phyloP scores from a whole-genome alignment of 2,888 invertebrate genomes.

The Ypsolopha sequella region DNA sequence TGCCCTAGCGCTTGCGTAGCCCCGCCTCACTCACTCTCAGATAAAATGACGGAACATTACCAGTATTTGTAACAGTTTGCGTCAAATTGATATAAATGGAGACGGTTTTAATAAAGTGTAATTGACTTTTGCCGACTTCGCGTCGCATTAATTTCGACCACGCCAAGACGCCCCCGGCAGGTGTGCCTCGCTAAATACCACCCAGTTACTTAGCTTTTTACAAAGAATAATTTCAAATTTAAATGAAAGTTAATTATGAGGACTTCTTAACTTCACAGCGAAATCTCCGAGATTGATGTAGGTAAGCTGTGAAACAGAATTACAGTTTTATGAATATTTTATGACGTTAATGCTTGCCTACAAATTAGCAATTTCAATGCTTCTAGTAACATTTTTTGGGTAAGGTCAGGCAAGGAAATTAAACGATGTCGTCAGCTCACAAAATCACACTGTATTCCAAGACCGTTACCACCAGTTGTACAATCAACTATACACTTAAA shows the following conservation, averaged over 20 bases:
- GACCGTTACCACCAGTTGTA: no score
- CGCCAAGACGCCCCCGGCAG: slow-evolving; percentile 65
- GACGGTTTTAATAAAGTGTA: slow-evolving; percentile 71
- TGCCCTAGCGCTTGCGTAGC: slow-evolving; percentile 61
- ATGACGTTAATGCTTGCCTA: slow-evolving; percentile 6
- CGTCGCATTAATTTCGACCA: slow-evolving; percentile 68
- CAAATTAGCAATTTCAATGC: no score
- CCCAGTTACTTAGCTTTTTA: slow-evolving; percentile 50
- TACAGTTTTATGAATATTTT: slow-evolving; percentile 15
- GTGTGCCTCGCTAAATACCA: slow-evolving; percentile 59
- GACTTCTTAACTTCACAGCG: slow-evolving; percentile 43
- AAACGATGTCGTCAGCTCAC: no score
- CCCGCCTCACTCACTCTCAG: slow-evolving; percentile 48
- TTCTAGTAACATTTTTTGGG: no score
- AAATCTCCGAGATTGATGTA: slow-evolving; percentile 26
- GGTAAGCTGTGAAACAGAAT: not conserved
- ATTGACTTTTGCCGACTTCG: slow-evolving; percentile 70
- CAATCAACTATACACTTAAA: no score
- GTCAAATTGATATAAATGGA: slow-evolving; percentile 72
- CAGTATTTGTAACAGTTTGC: slow-evolving; percentile 72
- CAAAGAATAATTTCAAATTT: slow-evolving; percentile 62
- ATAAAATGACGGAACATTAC: slow-evolving; percentile 68
- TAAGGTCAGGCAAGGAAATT: no score
- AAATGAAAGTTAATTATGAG: slow-evolving; percentile 64
- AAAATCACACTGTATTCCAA: no score